These are phyloP conservation scores for Drosophila suzukii DNA, from an alignment of 1,140 invertebrate species.

Conservation along the genomic window DNA sequence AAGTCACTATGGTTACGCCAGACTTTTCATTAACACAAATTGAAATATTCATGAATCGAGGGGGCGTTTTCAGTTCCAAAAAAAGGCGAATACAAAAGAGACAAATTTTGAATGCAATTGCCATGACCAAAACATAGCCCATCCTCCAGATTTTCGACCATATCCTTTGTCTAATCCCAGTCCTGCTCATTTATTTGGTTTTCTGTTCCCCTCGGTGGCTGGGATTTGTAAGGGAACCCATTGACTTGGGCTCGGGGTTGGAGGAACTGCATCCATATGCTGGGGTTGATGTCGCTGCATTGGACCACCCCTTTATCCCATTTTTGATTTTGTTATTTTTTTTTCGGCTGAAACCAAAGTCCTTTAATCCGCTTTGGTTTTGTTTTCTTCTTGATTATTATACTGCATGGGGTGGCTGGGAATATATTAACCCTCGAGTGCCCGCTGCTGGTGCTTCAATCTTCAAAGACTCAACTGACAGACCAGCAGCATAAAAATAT, in stretches of 20 bases:
- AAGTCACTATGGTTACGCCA: conserved; percentile 26
- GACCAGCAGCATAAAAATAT: background rate
- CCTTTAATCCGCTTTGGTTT: conserved; percentile 48
- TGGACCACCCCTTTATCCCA: conserved; percentile 13
- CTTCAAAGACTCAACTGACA: conserved; percentile 22
- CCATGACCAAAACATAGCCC: conserved; percentile 40
- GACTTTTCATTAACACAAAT: conserved; percentile 53
- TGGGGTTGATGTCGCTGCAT: conserved; percentile 16
- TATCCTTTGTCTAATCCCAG: conserved; percentile 1
- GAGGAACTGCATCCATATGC: conserved; percentile 40
- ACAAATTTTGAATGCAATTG: conserved; percentile 50
- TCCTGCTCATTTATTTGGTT: conserved; percentile 2
- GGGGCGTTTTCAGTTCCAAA: conserved; percentile 6
- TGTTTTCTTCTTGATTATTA: conserved; percentile 2
- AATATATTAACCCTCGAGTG: conserved; percentile 36
- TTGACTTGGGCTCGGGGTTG: background rate
- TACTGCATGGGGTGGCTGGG: conserved; percentile 13
- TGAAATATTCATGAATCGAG: conserved; percentile 51
- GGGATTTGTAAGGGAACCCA: conserved; percentile 19
- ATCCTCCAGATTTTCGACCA: background rate
- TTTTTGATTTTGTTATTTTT: conserved; percentile 2
- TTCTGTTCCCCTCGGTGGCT: background rate
- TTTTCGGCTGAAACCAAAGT: conserved; percentile 11
- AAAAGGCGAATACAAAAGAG: conserved; percentile 1
- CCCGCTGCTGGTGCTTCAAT: conserved; percentile 12